phyloP scores from a whole-genome alignment of 1,140 invertebrate species.

The Vanessa atalanta region DNA sequence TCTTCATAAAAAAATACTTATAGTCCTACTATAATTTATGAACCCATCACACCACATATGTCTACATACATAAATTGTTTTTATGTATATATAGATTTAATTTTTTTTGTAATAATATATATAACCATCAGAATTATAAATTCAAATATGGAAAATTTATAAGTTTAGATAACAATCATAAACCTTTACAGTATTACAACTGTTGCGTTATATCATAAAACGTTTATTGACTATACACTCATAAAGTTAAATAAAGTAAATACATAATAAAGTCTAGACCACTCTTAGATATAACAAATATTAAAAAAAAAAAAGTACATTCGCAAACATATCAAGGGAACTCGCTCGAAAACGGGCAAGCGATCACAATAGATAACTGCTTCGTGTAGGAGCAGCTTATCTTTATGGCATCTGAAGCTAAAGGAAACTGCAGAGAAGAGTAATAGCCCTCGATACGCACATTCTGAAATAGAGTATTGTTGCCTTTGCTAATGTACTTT shows the following conservation, averaged over 20 bases:
- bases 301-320: slow-evolving; percentile 22
- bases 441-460: slow-evolving; percentile 63
- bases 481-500: slow-evolving; percentile 28
- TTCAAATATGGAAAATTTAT: no score
- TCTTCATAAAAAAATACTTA: no score
- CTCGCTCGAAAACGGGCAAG: slow-evolving; percentile 33
- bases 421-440: slow-evolving; percentile 61
- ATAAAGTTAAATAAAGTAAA: not conserved
- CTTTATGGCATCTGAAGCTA: slow-evolving; percentile 66
- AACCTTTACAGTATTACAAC: no score
- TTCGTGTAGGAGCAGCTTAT: slow-evolving; percentile 46
- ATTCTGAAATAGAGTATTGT: slow-evolving; percentile 56
- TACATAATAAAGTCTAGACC: slow-evolving; percentile 5
- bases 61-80: no score
- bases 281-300: slow-evolving; percentile 12
- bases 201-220: no score
- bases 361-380: slow-evolving; percentile 39
- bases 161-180: no score
- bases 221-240: no score
- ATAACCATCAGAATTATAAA: no score
- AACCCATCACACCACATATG: no score
- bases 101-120: no score
- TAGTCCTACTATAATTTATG: no score
- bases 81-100: no score
- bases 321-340: slow-evolving; percentile 25